phyloP scores from a whole-genome alignment of 1,140 invertebrate genomes.

The Megalonaias nervosa region DNA sequence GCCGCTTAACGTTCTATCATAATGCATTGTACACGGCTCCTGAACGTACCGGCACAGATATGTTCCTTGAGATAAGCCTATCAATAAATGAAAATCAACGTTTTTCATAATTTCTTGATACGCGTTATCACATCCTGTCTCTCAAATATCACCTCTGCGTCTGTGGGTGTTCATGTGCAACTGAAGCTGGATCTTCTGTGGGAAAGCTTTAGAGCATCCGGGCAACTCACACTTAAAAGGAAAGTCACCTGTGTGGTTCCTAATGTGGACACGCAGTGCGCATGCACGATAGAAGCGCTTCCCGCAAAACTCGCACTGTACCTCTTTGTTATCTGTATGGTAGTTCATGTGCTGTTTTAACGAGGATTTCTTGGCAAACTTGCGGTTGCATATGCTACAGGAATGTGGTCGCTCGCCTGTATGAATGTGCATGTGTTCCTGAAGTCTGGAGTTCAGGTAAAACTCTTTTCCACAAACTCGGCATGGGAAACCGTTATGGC shows the following conservation, averaged over 20 bases:
- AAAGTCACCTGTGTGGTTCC: neutral
- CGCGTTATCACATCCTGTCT: no score
- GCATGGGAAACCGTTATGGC: neutral
- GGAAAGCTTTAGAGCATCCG: slow-evolving; percentile 1
- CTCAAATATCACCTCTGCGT: neutral
- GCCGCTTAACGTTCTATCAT: no score
- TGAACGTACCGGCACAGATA: no score
- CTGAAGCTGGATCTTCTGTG: slow-evolving; percentile 8
- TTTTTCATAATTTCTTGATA: no score
- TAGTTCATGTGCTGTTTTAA: neutral
- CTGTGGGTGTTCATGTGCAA: neutral
- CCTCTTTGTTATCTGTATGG: neutral
- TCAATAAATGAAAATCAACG: no score
- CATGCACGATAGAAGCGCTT: neutral
- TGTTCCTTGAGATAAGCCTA: no score
- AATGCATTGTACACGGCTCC: no score
- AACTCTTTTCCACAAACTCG: neutral
- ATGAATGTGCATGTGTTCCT: neutral
- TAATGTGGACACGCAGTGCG: neutral
- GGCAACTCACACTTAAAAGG: neutral
- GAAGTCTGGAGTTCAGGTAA: neutral
- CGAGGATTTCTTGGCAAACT: neutral
- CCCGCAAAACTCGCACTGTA: neutral
- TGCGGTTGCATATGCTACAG: neutral
- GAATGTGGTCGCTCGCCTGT: neutral